Evolutionary conservation across 2,888 invertebrate genomes (phyloP).

Genomic region (Mesopsocus fuscifrons): DNA sequence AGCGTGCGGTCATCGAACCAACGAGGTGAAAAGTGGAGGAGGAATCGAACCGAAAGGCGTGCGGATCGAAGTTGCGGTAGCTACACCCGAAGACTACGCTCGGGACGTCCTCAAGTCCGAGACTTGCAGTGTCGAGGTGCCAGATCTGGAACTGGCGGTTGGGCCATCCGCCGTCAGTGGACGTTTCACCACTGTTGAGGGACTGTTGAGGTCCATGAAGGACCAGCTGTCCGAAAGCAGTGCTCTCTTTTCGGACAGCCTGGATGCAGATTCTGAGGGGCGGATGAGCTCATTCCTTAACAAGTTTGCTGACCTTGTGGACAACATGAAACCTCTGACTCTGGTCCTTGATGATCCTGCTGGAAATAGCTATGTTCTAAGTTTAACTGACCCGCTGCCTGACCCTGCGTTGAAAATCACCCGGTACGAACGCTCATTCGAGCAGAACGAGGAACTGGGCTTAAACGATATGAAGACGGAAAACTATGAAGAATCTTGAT

Average conservation of each 20-base stretch:
- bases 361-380: constrained; percentile 91
- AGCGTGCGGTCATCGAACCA: constrained; percentile 73
- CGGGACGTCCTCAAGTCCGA: constrained; percentile 93
- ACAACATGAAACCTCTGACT: constrained; percentile 41
- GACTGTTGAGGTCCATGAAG: constrained; percentile 56
- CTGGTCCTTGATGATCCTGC: constrained; percentile 88
- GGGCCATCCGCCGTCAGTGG: constrained; percentile 76
- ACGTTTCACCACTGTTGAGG: constrained; percentile 90
- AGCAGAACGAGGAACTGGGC: constrained; percentile 91
- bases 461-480: constrained; percentile 92
- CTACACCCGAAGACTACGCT: constrained; percentile 54
- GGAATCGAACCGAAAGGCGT: constrained; percentile 72
- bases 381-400: constrained; percentile 42
- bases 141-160: constrained; percentile 74
- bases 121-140: constrained; percentile 57
- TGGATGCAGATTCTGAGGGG: constrained; percentile 30
- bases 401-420: constrained; percentile 56
- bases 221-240: constrained; percentile 51
- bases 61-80: constrained; percentile 53
- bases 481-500: constrained; percentile 34
- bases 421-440: constrained; percentile 62
- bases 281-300: constrained; percentile 42
- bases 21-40: constrained; percentile 88
- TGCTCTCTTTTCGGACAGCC: constrained; percentile 53
- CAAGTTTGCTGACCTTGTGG: constrained; percentile 45